Base-by-base conservation (phyloP, 2,888 invertebrate species). In the Alloscopus bannaensis region DNA sequence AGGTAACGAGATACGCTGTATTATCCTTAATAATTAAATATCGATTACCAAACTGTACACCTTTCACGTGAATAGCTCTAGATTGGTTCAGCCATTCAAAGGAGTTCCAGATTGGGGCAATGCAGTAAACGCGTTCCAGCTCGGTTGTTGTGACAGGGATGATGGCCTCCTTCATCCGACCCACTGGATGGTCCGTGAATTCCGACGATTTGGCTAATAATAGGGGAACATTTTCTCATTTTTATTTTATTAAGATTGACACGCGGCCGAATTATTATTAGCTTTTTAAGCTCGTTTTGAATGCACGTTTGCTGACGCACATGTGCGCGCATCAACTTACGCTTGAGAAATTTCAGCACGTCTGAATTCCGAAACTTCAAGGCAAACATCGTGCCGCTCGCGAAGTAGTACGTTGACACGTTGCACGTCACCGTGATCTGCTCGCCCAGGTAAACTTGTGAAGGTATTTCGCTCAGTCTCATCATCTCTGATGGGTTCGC, bases 61-160 rank as follows among this genome's bases (percentile, higher is more conserved):
- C 81, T 78, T 65, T 71, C 6, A 77, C 71, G 57, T 22, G 45
- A 45, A 77, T 68, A 26, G 18, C 20, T 45, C 73, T 69, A 13
- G 82, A 82, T 64, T 80, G 47, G 42, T 80, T 82, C 24, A 66
- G 52, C 82, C 82, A 82, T n/a, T 68, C 70, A 47, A 78, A 80
- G 8, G 78, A 75, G 50, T 82, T 82, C 82, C 82, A 82, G 6
- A 78, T 47, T 26, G 82, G 82, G 62, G 82, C 82, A 62, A 82
- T 72, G 75, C 82, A 82, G 50, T 80, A 82, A 47, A 82, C 65
- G 26, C 71, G 45, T 52, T 82, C 80, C 24, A 82, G 31, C n/a
- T 28, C 69, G n/a, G 36, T 57, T 6, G 55, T 29, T 16, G 72
- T 73, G 18, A 82, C 64, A 3, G 80, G 70, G 42, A 80, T 57